Percentiles rank a stretch among this genome's conserved stretches.
Conservation (phyloP, 2,888 invertebrate genomes). For the Aspidiotus destructor region DNA sequence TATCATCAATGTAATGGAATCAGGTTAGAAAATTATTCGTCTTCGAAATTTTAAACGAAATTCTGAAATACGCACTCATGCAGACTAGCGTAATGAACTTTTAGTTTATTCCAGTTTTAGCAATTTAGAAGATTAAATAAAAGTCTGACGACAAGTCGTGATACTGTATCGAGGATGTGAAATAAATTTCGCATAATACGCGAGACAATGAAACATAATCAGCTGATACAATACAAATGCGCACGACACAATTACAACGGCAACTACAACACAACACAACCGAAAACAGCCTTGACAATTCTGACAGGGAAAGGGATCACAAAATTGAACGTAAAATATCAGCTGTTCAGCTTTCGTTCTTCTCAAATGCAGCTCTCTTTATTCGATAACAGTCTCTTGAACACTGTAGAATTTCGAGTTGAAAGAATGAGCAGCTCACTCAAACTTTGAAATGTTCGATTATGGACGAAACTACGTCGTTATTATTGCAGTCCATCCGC, state of each 20-base stretch:
- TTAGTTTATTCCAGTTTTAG: not conserved
- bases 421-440: no score
- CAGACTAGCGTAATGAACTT: not conserved
- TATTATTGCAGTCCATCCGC: no score
- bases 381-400: no score
- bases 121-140: not conserved
- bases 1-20: no score
- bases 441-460: no score
- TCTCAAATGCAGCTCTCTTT: no score
- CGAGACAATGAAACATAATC: slow-evolving; percentile 26
- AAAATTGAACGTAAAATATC: not conserved
- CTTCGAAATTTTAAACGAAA: not conserved
- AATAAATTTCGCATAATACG: slow-evolving; percentile 16
- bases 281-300: not conserved
- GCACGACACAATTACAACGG: not conserved
- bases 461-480: no score
- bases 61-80: not conserved
- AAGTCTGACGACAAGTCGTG: not conserved
- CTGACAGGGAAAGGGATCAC: not conserved
- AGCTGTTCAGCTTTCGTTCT: not conserved
- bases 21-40: no score
- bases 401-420: no score
- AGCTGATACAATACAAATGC: slow-evolving; percentile 20
- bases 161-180: not conserved
- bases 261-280: not conserved